Conservation (phyloP, 2,888 invertebrate species). For the Pammene aurita region DNA sequence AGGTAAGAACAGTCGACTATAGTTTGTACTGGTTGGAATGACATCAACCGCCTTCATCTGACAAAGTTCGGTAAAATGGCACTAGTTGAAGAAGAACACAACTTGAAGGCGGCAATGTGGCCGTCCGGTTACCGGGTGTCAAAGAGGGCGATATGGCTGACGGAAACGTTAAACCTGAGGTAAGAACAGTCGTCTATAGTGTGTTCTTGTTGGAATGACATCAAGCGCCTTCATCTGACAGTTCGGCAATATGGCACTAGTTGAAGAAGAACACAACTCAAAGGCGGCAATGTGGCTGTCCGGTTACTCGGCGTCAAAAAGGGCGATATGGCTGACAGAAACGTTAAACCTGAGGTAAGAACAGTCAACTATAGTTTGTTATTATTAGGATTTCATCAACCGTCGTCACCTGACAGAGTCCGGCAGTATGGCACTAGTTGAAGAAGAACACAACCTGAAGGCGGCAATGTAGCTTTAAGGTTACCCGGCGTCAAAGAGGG, state of each 20-base stretch:
- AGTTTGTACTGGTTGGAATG: no score
- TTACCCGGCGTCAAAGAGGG: conserved; percentile 95
- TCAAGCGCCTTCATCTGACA: conserved; percentile 95
- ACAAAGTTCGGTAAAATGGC: conserved; percentile 98
- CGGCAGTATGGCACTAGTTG: conserved; percentile 94
- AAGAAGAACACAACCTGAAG: conserved; percentile 91
- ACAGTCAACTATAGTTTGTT: no score
- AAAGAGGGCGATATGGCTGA: conserved; percentile 94
- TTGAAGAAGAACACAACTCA: conserved; percentile 92
- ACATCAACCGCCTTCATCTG: no score
- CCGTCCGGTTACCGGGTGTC: conserved; percentile 94
- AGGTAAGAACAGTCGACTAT: conserved; percentile 79
- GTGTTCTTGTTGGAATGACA: conserved; percentile 94
- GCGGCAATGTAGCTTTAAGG: conserved; percentile 86
- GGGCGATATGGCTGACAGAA: conserved; percentile 95
- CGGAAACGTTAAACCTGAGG: conserved; percentile 93
- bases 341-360: conserved; percentile 91
- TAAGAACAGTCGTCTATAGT: conserved; percentile 53
- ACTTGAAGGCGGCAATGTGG: conserved; percentile 87
- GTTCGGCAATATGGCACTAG: conserved; percentile 94
- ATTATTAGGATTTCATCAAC: conserved; percentile 96
- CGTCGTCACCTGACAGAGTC: conserved; percentile 95
- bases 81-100: conserved; percentile 93
- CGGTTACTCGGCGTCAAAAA: conserved; percentile 94
- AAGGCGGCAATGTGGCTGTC: conserved; percentile 88